These are phyloP conservation scores for Pardosa pseudoannulata DNA, from an alignment of 2,888 invertebrate genomes.

Conservation along the genomic window DNA sequence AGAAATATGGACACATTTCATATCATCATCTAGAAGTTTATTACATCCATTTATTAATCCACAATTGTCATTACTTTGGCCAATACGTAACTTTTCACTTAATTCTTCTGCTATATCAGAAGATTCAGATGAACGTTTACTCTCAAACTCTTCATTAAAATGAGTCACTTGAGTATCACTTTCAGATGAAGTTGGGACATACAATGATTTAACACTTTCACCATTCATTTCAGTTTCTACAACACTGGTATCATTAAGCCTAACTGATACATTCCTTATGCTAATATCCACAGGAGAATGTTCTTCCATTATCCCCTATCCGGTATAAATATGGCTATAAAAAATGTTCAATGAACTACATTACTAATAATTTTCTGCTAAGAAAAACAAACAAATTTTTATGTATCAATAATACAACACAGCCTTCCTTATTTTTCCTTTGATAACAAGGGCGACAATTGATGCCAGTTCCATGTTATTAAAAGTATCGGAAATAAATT, in stretches of 20 bases:
- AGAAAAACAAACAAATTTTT: too few species aligned
- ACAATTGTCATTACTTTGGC: conserved; percentile 25
- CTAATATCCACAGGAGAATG: conserved; percentile 53
- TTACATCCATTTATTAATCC: conserved; percentile 55
- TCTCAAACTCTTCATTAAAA: conserved; percentile 50
- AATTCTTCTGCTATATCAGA: conserved; percentile 37
- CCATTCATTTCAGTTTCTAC: conserved; percentile 47
- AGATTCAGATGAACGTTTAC: conserved; percentile 16
- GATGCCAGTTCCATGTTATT: too few species aligned
- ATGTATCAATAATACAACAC: neutral
- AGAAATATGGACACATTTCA: conserved; percentile 53
- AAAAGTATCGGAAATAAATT: too few species aligned
- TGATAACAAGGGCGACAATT: conserved; percentile 24
- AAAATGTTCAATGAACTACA: neutral
- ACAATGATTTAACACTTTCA: conserved; percentile 39
- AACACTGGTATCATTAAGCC: conserved; percentile 64
- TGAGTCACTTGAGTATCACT: conserved; percentile 37
- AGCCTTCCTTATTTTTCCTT: neutral
- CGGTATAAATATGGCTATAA: neutral
- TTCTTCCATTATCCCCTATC: conserved; percentile 40
- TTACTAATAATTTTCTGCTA: neutral
- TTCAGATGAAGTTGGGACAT: conserved; percentile 35
- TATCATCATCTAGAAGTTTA: conserved; percentile 44
- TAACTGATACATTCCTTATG: conserved; percentile 68
- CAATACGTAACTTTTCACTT: conserved; percentile 47